phyloP scores from a whole-genome alignment of 2,797 vertebrate species.

The Dendrocincla fuliginosa region DNA sequence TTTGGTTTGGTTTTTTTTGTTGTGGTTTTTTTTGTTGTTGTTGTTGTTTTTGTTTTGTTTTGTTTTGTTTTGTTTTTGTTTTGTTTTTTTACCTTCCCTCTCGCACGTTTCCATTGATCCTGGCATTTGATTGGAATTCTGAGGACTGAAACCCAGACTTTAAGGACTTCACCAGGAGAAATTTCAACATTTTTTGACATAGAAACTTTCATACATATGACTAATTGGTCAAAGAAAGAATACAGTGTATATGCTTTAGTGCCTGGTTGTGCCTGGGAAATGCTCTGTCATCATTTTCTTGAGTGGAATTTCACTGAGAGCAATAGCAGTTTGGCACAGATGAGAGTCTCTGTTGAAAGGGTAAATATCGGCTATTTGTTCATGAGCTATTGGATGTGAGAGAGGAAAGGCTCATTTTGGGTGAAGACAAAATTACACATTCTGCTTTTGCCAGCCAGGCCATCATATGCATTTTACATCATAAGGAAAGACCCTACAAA shows the following conservation, averaged over 20 bases:
- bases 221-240: neutral
- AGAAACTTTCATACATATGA: neutral
- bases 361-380: neutral
- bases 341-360: neutral
- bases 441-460: neutral
- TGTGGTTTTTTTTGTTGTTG: too few species aligned
- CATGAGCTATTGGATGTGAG: neutral
- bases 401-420: neutral
- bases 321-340: neutral
- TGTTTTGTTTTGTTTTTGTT: too few species aligned
- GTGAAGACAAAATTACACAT: neutral
- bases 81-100: fast-evolving
- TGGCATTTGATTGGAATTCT: neutral
- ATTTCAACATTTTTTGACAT: neutral
- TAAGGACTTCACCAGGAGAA: neutral
- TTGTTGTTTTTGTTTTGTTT: too few species aligned
- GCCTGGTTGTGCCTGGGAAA: neutral
- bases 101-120: neutral
- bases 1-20: too few species aligned
- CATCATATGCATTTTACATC: neutral
- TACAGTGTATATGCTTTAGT: neutral
- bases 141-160: neutral
- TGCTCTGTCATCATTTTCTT: neutral
- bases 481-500: neutral
- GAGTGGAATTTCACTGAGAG: neutral